Conservation (phyloP, 2,113 vertebrate species). For the Chinchilla lanigera region DNA sequence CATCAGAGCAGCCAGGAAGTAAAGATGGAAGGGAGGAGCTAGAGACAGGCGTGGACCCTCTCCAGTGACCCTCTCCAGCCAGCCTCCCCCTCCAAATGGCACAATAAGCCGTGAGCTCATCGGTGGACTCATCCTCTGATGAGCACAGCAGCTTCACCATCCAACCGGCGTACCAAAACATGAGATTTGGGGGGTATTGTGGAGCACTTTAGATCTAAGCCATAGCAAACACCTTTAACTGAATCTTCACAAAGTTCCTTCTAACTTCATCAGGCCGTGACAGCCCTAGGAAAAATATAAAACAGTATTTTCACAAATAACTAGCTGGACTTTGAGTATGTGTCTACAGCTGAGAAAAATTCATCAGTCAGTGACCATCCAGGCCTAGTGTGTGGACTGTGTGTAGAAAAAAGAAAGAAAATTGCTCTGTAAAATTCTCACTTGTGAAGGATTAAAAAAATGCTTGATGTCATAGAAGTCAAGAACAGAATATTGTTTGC, state of each 20-base stretch:
- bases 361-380: neutral
- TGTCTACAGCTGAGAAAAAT: neutral
- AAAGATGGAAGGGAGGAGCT: neutral
- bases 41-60: too few relatives aligned
- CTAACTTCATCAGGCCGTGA: neutral
- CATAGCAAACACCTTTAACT: neutral
- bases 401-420: neutral
- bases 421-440: too few relatives aligned
- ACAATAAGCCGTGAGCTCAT: neutral
- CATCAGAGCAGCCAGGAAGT: neutral
- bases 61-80: neutral
- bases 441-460: neutral
- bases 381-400: accelerated
- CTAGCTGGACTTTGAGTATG: neutral
- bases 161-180: neutral
- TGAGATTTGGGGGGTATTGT: neutral
- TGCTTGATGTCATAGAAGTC: too few relatives aligned
- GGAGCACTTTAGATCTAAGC: neutral
- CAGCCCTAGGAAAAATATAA: neutral
- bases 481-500: neutral
- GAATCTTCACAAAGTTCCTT: neutral
- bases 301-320: neutral
- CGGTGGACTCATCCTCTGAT: neutral
- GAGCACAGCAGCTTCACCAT: neutral
- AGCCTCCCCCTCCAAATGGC: neutral